Percentiles rank a stretch among this genome's conserved stretches.
Conservation (phyloP, 2,888 invertebrate genomes). For the Drosophila kanekoi region DNA sequence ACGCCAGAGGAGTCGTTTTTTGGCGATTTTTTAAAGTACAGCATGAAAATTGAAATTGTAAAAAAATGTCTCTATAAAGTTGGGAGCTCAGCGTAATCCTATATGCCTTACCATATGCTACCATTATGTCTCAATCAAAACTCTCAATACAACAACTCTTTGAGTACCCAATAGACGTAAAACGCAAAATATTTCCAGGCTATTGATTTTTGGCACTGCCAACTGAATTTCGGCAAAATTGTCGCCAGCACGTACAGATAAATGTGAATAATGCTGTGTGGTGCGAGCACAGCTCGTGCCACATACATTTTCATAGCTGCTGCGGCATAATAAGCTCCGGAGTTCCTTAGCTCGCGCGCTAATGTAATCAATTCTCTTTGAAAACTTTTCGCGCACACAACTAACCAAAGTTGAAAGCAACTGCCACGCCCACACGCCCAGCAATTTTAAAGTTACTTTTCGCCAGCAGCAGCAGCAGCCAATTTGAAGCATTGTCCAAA, state of each 20-base stretch:
- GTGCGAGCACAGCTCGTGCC: constrained; percentile 17
- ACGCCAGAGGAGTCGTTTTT: constrained; percentile 1
- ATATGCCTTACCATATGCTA: too few relatives aligned
- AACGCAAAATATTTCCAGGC: constrained; percentile 3
- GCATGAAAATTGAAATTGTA: not conserved
- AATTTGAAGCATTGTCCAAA: constrained; percentile 65
- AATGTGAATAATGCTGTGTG: constrained; percentile 43
- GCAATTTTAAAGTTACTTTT: constrained; percentile 47
- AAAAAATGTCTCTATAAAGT: not conserved
- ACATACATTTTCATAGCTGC: constrained; percentile 13
- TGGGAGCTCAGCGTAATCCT: not conserved
- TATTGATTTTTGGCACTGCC: constrained; percentile 37
- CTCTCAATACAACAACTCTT: too few relatives aligned
- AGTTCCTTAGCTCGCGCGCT: constrained; percentile 26
- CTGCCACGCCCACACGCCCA: constrained; percentile 13
- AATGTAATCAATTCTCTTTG: constrained; percentile 74
- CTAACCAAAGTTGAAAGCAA: constrained; percentile 48
- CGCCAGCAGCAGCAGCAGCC: constrained; percentile 48
- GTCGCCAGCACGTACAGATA: constrained; percentile 11
- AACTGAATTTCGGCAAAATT: constrained; percentile 16
- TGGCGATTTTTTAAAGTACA: not conserved
- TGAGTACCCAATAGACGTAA: not conserved
- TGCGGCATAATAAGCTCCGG: constrained; percentile 37
- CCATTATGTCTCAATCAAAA: too few relatives aligned
- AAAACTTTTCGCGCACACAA: constrained; percentile 61